Percentiles rank a stretch among this genome's conserved stretches.
phyloP scores from a whole-genome alignment of 2,113 vertebrate genomes.

The Nematolebias whitei region DNA sequence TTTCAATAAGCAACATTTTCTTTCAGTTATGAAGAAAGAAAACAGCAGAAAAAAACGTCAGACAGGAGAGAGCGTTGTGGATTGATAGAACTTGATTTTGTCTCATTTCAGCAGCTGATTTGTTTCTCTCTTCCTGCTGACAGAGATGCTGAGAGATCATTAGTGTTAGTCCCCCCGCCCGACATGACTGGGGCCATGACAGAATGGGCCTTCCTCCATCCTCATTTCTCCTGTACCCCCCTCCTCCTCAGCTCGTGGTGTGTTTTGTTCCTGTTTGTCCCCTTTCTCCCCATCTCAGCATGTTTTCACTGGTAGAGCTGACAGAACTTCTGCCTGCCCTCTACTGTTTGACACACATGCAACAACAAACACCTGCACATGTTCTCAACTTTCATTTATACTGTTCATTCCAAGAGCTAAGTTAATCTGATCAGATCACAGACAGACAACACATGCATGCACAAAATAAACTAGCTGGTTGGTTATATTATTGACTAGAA shows the following conservation, averaged over 20 bases:
- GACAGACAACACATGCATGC: no score
- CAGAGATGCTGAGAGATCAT: slow-evolving; percentile 66
- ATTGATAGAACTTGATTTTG: slow-evolving; percentile 40
- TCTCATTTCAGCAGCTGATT: slow-evolving; percentile 44
- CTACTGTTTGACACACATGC: background rate
- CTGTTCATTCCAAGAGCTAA: no score
- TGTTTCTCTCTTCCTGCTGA: slow-evolving; percentile 63
- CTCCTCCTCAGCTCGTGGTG: slow-evolving; percentile 14
- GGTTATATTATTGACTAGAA: no score
- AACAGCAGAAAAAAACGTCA: slow-evolving; percentile 1
- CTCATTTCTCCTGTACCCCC: slow-evolving; percentile 30
- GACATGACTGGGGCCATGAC: slow-evolving; percentile 34
- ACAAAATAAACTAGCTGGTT: no score
- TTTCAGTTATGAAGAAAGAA: background rate
- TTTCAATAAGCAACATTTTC: slow-evolving; percentile 8
- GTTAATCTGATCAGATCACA: no score
- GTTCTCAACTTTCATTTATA: no score
- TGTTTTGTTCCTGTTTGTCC: slow-evolving; percentile 53
- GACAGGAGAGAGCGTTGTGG: slow-evolving; percentile 29
- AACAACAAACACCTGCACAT: background rate
- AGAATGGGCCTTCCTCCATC: slow-evolving; percentile 21
- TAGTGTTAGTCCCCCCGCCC: slow-evolving; percentile 56
- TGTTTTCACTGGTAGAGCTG: slow-evolving; percentile 16
- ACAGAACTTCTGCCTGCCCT: slow-evolving; percentile 9
- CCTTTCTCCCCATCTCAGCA: slow-evolving; percentile 9